These are phyloP conservation scores for Brachypalpus laphriformis DNA, from an alignment of 2,888 invertebrate genomes.

Conservation along the genomic window DNA sequence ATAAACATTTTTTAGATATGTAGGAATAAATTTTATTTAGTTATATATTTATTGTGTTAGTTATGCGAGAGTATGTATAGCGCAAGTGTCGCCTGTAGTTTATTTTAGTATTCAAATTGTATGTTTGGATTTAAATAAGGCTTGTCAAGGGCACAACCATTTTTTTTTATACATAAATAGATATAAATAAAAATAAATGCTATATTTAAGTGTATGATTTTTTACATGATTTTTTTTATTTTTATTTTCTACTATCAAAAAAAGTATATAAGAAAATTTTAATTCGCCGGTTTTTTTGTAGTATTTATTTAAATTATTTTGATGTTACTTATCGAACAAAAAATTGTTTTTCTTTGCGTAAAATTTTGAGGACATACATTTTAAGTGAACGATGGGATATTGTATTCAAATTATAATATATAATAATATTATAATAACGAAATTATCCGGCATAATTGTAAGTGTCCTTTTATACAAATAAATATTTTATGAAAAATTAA, in stretches of 20 bases:
- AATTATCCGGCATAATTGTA: slow-evolving; percentile 74
- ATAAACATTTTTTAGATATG: slow-evolving; percentile 35
- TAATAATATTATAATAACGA: slow-evolving; percentile 70
- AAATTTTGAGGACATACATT: slow-evolving; percentile 69
- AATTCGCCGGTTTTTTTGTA: slow-evolving; percentile 67
- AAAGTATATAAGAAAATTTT: slow-evolving; percentile 27
- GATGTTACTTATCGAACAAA: slow-evolving; percentile 53
- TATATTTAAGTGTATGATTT: slow-evolving; percentile 48
- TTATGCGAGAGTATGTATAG: slow-evolving; percentile 57
- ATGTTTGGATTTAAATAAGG: slow-evolving; percentile 44
- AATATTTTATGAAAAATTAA: slow-evolving; percentile 73
- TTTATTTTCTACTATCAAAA: slow-evolving; percentile 51
- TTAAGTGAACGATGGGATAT: slow-evolving; percentile 69
- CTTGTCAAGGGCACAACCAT: slow-evolving; percentile 50
- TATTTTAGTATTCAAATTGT: slow-evolving; percentile 62
- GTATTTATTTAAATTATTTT: slow-evolving; percentile 73
- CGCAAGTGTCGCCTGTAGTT: slow-evolving; percentile 66
- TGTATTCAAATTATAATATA: slow-evolving; percentile 71
- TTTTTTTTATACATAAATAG: slow-evolving; percentile 40
- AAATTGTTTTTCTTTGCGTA: slow-evolving; percentile 61
- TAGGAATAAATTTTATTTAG: slow-evolving; percentile 65
- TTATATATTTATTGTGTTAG: slow-evolving; percentile 70
- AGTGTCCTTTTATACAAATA: slow-evolving; percentile 75
- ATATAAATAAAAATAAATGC: slow-evolving; percentile 20
- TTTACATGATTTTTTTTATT: slow-evolving; percentile 54